Evolutionary conservation across 2,888 invertebrate species (phyloP).

Genomic region (Cephus pulcher): DNA sequence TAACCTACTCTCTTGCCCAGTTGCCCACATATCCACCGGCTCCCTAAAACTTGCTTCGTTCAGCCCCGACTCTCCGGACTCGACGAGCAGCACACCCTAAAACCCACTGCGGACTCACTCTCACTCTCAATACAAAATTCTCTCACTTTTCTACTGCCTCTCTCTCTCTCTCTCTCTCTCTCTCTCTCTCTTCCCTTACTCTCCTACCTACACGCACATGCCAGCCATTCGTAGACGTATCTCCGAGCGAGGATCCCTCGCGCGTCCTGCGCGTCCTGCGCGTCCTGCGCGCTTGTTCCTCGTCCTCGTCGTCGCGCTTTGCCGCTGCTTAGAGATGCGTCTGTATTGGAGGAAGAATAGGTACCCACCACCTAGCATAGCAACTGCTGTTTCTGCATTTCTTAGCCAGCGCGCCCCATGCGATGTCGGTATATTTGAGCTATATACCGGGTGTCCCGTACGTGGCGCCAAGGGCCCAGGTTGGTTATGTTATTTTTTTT

Average conservation of each 20-base stretch:
- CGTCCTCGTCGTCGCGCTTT: constrained; percentile 7
- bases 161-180: constrained; percentile 19
- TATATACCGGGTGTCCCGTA: constrained; percentile 57
- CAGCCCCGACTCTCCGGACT: constrained; percentile 35
- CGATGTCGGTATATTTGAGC: constrained; percentile 52
- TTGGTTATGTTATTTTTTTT: background rate
- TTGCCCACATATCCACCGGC: constrained; percentile 44
- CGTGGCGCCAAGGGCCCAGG: background rate
- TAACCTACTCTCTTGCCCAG: constrained; percentile 57
- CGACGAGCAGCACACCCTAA: constrained; percentile 15
- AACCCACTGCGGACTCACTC: constrained; percentile 22
- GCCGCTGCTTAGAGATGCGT: constrained; percentile 11
- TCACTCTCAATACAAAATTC: constrained; percentile 19
- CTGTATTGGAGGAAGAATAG: constrained; percentile 38
- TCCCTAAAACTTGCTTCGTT: constrained; percentile 47
- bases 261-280: constrained; percentile 1
- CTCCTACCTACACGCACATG: constrained; percentile 24
- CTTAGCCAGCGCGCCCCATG: constrained; percentile 56
- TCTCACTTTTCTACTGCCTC: constrained; percentile 27
- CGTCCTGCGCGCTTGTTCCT: constrained; percentile 14
- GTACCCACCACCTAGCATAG: constrained; percentile 58
- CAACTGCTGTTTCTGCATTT: constrained; percentile 66
- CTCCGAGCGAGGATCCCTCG: constrained; percentile 22
- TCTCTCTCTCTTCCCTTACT: constrained; percentile 18
- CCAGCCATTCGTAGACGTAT: constrained; percentile 18